phyloP scores from a whole-genome alignment of 1,140 invertebrate genomes.

The Papilio dardanus region DNA sequence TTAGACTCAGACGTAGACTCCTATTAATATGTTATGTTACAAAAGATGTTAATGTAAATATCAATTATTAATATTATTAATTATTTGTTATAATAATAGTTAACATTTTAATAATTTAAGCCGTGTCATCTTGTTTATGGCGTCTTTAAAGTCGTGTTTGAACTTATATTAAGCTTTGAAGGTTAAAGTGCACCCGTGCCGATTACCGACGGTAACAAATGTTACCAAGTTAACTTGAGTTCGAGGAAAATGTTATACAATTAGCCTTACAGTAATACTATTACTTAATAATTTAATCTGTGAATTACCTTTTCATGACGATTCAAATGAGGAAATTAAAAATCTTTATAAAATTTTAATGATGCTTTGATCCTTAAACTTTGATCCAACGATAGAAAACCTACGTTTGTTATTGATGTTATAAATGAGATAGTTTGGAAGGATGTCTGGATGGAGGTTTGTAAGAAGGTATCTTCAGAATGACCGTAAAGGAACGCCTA shows the following conservation, averaged over 20 bases:
- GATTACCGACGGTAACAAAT: not conserved
- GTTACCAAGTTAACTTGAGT: not conserved
- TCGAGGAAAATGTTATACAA: not conserved
- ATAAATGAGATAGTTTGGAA: too few species aligned
- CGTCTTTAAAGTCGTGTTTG: not conserved
- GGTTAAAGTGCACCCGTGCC: not conserved
- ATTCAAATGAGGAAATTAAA: not conserved
- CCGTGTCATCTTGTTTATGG: not conserved
- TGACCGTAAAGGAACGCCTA: too few species aligned
- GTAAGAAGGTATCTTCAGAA: too few species aligned
- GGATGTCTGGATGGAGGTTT: too few species aligned
- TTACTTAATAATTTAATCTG: not conserved
- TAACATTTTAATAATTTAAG: not conserved
- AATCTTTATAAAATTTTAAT: not conserved
- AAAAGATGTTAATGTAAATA: too few species aligned
- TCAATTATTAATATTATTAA: not conserved
- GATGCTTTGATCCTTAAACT: too few species aligned
- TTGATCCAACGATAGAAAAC: too few species aligned
- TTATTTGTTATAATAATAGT: not conserved
- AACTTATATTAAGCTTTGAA: not conserved
- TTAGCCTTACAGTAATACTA: not conserved
- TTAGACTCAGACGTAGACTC: not conserved
- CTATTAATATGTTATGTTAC: not conserved
- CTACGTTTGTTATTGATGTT: too few species aligned
- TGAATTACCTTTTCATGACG: not conserved